Evolutionary conservation across 2,113 vertebrate genomes (phyloP).

Genomic region (Rostratula benghalensis): DNA sequence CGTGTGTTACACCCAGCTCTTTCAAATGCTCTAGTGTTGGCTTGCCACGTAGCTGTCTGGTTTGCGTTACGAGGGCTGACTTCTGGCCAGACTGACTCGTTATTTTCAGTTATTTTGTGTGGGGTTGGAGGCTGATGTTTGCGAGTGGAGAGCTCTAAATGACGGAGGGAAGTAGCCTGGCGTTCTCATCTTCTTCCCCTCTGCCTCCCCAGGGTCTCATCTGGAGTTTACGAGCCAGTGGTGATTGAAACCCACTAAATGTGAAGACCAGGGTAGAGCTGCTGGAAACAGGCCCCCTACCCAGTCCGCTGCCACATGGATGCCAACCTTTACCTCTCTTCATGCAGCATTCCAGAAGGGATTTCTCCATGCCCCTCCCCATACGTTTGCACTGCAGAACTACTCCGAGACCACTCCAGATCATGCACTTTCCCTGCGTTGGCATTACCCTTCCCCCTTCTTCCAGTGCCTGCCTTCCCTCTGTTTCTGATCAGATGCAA

Average conservation of each 20-base stretch:
- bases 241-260: constrained; percentile 93
- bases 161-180: neutral
- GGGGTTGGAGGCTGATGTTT: neutral
- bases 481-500: neutral
- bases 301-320: constrained; percentile 31
- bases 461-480: constrained; percentile 47
- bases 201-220: constrained; percentile 82
- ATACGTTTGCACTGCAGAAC: constrained; percentile 59
- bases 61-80: neutral
- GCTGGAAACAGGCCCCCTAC: constrained; percentile 57
- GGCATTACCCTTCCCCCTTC: neutral
- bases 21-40: neutral
- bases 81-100: neutral
- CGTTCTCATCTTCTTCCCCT: neutral
- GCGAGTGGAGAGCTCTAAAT: neutral
- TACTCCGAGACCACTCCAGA: constrained; percentile 51
- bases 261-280: constrained; percentile 64
- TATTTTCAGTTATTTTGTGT: neutral
- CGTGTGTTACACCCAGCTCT: neutral
- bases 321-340: constrained; percentile 65
- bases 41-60: constrained; percentile 3
- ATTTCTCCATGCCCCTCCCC: constrained; percentile 18
- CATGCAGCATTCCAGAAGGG: constrained; percentile 71
- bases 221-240: constrained; percentile 91
- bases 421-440: constrained; percentile 59